Evolutionary conservation across 2,797 vertebrate species (phyloP).

Genomic region (Ptychobarbus kaznakovi): DNA sequence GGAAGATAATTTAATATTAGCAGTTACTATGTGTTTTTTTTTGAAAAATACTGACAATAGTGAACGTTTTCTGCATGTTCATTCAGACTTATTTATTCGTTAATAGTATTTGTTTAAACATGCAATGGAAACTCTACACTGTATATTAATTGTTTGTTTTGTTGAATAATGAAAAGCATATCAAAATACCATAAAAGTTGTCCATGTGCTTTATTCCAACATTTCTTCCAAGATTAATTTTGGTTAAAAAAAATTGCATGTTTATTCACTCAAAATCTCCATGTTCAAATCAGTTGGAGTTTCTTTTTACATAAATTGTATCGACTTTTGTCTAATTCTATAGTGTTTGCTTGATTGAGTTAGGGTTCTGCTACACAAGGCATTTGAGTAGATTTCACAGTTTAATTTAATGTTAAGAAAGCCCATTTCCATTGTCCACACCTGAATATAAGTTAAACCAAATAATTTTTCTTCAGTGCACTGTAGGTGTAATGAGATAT

Average conservation of each 20-base stretch:
- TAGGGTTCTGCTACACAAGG: neutral
- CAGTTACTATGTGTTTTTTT: neutral
- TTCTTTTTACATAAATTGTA: neutral
- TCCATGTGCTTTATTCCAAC: too few species aligned
- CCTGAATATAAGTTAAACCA: neutral
- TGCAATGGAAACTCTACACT: neutral
- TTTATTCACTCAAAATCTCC: neutral
- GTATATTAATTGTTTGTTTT: neutral
- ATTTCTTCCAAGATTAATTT: too few species aligned
- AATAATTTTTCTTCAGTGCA: neutral
- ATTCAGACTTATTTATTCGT: neutral
- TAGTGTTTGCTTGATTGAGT: neutral
- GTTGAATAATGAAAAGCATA: neutral
- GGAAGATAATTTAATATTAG: neutral
- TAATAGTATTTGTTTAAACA: neutral
- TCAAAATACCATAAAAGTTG: neutral
- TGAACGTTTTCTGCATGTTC: neutral
- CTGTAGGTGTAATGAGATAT: neutral
- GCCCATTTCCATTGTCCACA: neutral
- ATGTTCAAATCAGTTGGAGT: neutral
- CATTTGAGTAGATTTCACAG: neutral
- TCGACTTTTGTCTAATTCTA: neutral
- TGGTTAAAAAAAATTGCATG: too few species aligned
- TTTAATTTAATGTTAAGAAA: neutral
- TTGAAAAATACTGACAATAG: neutral